Base-by-base conservation (phyloP, 2,888 invertebrate species). In the Platycheirus albimanus region DNA sequence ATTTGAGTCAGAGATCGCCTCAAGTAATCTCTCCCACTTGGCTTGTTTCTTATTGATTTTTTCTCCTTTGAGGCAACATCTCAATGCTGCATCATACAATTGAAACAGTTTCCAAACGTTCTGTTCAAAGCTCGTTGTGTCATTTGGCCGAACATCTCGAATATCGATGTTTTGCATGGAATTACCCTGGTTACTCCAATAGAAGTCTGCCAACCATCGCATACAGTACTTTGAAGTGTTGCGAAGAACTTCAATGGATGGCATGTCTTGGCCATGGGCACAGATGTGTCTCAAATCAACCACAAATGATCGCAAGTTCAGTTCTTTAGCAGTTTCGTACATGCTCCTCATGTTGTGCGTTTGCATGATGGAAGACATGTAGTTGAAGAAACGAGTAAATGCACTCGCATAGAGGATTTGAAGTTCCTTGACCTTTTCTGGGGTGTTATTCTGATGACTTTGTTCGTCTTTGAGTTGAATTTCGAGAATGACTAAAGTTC, bases 311-410 rank as follows among this genome's bases (percentile, higher is more conserved):
- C 88, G 87, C n/a, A 91, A 71, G 0, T 90, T 90, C 5, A 91
- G 84, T 58, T 89, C 84, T 3, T 86, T 86, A 0, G 91, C 91
- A 0, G 89, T 90, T 0, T 87, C 88, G 49, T 91, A 91, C 90
- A 91, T 91, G 41, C 89, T 88, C 20, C 86, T 87, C 87, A 87
- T 87, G 74, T 86, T 87, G 45, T 88, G 86, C 1, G 86, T 86
- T 69, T 90, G 90, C 86, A 89, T 89, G 6, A 89, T 90, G 1
- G 91, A 91, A 0, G 90, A 90, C 91, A 91, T 91, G 24, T 89
- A 91, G 78, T 91, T 91, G 24, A 89, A 88, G 66, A 91, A 91
- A 2, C 90, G 87, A 0, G 89, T 91, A 30, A 91, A 89, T 3
- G 90, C 89, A 45, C 86, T 88, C 0, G 91, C 87, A 81, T 91